Conservation (phyloP, 2,888 invertebrate genomes). For the Cacoxenus indagator region DNA sequence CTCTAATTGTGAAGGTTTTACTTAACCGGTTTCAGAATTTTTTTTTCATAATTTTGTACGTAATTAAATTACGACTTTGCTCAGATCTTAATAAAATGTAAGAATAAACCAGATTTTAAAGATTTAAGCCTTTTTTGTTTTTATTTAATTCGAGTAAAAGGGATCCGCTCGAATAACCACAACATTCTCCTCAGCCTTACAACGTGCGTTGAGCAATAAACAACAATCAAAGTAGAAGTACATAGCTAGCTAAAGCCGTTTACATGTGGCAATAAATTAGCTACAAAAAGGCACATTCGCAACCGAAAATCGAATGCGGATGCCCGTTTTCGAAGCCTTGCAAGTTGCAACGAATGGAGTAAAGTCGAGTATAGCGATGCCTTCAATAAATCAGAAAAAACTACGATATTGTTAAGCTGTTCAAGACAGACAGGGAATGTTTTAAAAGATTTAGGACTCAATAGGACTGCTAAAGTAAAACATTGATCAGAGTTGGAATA, state of each 20-base stretch:
- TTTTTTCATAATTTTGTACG: conserved; percentile 26
- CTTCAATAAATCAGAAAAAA: background rate
- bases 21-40: conserved; percentile 40
- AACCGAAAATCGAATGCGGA: background rate
- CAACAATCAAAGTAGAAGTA: conserved; percentile 16
- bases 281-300: conserved; percentile 9
- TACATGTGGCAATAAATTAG: conserved; percentile 18
- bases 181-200: background rate
- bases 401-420: no score
- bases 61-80: conserved; percentile 2
- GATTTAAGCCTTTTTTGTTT: background rate
- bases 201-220: background rate
- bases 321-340: background rate
- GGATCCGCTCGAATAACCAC: background rate
- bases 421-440: no score
- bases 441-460: no score
- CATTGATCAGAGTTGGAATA: no score
- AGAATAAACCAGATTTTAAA: background rate
- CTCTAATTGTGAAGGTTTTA: conserved; percentile 45
- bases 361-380: background rate
- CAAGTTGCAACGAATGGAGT: conserved; percentile 4
- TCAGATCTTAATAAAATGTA: background rate
- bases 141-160: background rate
- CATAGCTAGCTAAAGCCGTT: conserved; percentile 16
- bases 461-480: no score